These are phyloP conservation scores for Melinaea marsaeus DNA, from an alignment of 2,888 invertebrate species.

Conservation along the genomic window DNA sequence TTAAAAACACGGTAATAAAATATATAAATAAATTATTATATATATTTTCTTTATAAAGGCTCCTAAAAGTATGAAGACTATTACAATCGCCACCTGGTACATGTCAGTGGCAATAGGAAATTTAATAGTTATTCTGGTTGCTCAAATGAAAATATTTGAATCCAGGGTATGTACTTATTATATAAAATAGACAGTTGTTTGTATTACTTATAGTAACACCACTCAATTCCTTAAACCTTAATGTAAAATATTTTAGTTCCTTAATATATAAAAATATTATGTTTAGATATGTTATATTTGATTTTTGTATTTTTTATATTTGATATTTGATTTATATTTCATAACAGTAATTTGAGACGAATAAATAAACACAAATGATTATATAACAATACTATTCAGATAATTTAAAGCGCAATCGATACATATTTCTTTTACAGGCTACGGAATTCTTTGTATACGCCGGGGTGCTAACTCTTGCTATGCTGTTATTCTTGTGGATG, in stretches of 20 bases:
- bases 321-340: no score
- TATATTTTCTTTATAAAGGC: constrained; percentile 76
- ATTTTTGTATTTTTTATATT: no score
- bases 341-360: no score
- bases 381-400: no score
- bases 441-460: constrained; percentile 87
- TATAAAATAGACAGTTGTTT: background rate
- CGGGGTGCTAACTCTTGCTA: constrained; percentile 80
- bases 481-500: constrained; percentile 80
- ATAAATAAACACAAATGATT: no score
- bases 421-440: constrained; percentile 69
- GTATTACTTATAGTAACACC: background rate
- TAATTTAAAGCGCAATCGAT: no score
- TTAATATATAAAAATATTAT: no score
- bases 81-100: constrained; percentile 91
- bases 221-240: no score
- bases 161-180: constrained; percentile 73
- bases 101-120: constrained; percentile 89
- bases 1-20: no score
- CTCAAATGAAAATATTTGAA: constrained; percentile 80
- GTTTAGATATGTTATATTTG: no score
- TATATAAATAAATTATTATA: no score
- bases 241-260: no score
- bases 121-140: constrained; percentile 85
- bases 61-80: constrained; percentile 89